phyloP scores from a whole-genome alignment of 2,797 vertebrate genomes.

The Otus scops region DNA sequence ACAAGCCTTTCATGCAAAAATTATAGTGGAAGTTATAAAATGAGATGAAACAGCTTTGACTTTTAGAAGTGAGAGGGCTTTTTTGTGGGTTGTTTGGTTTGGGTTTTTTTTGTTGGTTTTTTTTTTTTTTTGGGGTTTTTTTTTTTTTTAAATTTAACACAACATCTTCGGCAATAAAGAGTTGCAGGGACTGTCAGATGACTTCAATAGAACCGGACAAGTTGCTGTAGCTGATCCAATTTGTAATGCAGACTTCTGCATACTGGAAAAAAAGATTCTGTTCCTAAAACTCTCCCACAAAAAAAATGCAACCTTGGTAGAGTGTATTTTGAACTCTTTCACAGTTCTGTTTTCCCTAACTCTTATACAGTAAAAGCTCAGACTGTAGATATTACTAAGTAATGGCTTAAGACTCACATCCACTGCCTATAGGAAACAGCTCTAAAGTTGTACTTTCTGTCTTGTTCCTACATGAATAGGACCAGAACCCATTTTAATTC shows the following conservation, averaged over 20 bases:
- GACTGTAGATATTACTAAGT: slow-evolving; percentile 6
- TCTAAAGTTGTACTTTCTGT: slow-evolving; percentile 32
- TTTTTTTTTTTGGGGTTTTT: too few species aligned
- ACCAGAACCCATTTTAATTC: slow-evolving; percentile 4
- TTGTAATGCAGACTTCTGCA: slow-evolving; percentile 69
- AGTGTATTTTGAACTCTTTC: slow-evolving; percentile 60
- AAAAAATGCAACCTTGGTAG: slow-evolving; percentile 67
- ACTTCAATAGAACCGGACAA: slow-evolving; percentile 65
- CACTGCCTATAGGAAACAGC: slow-evolving; percentile 25
- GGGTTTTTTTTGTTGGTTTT: too few species aligned
- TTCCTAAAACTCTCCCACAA: slow-evolving; percentile 57
- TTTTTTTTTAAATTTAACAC: slow-evolving; percentile 9
- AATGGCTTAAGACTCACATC: slow-evolving; percentile 6
- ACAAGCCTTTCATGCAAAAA: slow-evolving; percentile 46
- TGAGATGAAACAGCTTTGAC: slow-evolving; percentile 5
- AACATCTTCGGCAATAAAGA: slow-evolving; percentile 40
- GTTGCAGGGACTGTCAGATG: slow-evolving; percentile 64
- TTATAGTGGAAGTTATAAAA: slow-evolving; percentile 9
- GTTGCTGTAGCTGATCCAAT: slow-evolving; percentile 64
- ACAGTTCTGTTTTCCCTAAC: slow-evolving; percentile 10
- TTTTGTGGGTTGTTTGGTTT: not conserved
- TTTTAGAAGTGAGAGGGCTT: not conserved
- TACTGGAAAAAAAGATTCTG: slow-evolving; percentile 42
- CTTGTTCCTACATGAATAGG: not conserved
- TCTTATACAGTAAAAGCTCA: slow-evolving; percentile 46